These are phyloP conservation scores for Saccopteryx bilineata DNA, from an alignment of 2,113 vertebrate species.

Conservation along the genomic window DNA sequence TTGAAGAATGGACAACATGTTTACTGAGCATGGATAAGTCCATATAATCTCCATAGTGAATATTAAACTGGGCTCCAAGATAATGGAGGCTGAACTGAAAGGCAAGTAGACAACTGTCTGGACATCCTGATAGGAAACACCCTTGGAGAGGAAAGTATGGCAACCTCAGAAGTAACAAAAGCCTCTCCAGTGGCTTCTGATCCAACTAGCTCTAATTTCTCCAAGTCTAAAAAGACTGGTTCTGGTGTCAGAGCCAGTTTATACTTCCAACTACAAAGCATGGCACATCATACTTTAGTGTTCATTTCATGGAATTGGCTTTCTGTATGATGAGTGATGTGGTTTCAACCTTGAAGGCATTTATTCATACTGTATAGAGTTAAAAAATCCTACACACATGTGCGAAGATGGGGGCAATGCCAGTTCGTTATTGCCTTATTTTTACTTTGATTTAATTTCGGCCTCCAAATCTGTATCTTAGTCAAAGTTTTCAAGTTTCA, in stretches of 20 bases:
- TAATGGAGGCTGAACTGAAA: background rate
- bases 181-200: background rate
- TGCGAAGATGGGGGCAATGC: background rate
- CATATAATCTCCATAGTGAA: background rate
- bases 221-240: background rate
- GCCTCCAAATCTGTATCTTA: slow-evolving; percentile 71
- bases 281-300: background rate
- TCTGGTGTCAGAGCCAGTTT: background rate
- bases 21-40: slow-evolving; percentile 14
- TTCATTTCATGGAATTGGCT: background rate
- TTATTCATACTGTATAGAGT: slow-evolving; percentile 2
- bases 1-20: background rate
- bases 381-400: background rate
- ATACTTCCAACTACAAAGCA: background rate
- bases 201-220: background rate
- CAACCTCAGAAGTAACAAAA: background rate
- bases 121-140: background rate
- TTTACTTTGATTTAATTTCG: slow-evolving; percentile 5
- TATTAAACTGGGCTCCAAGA: background rate
- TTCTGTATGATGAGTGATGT: background rate
- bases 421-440: slow-evolving; percentile 30
- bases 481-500: slow-evolving; percentile 45
- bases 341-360: background rate
- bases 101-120: background rate
- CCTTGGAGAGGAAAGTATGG: background rate